A percentile compares a stretch with the other conserved stretches of the same genome.
Evolutionary conservation across 1,140 invertebrate genomes (phyloP).

Genomic region (Trachelipus rathkii): DNA sequence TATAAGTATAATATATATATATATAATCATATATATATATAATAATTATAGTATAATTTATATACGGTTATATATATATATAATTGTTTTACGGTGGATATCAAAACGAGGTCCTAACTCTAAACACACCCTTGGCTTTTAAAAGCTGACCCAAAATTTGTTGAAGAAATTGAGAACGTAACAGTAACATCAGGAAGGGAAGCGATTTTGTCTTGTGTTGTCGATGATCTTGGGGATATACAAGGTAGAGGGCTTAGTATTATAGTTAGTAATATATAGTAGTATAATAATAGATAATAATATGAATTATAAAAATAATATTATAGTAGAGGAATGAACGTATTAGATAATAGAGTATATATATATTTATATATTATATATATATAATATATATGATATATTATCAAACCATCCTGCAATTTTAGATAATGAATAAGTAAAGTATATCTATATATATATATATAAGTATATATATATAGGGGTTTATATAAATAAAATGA

Average conservation of each 20-base stretch:
- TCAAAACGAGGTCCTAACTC: neutral
- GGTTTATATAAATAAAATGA: no score
- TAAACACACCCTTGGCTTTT: neutral
- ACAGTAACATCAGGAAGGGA: constrained; percentile 44
- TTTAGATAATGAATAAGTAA: no score
- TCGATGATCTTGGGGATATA: constrained; percentile 45
- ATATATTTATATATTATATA: no score
- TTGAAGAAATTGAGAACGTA: constrained; percentile 40
- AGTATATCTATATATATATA: no score
- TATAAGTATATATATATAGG: no score
- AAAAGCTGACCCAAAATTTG: constrained; percentile 37
- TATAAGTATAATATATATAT: neutral
- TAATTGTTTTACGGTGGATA: neutral
- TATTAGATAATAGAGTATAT: no score
- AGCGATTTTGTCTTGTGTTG: constrained; percentile 44
- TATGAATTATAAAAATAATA: no score
- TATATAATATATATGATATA: no score
- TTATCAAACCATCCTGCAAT: no score
- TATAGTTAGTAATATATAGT: no score
- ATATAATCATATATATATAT: constrained; percentile 1
- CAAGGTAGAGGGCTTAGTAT: constrained; percentile 32
- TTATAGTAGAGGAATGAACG: neutral
- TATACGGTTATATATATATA: constrained; percentile 2
- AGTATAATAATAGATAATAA: no score
- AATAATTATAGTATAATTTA: no score